Evolutionary conservation across 2,797 vertebrate genomes (phyloP).

Genomic region (Zenarchopterus dispar): DNA sequence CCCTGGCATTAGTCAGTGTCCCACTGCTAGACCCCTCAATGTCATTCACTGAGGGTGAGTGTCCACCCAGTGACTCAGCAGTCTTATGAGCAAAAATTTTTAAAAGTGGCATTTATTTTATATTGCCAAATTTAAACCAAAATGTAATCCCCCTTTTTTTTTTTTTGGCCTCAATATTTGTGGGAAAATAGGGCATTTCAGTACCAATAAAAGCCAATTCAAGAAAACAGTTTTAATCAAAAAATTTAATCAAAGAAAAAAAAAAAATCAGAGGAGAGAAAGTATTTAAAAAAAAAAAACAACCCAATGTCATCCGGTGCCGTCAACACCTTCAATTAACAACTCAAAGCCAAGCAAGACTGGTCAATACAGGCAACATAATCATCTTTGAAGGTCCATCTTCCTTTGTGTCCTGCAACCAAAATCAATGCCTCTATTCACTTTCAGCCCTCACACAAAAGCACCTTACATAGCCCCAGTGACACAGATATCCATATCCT

Average conservation of each 20-base stretch:
- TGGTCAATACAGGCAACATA: neutral
- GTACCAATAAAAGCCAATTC: neutral
- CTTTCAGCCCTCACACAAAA: neutral
- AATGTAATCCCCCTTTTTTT: neutral
- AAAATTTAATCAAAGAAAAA: constrained; percentile 9
- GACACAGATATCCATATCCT: neutral
- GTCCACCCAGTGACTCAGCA: neutral
- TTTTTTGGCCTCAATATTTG: constrained; percentile 2
- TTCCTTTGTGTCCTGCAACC: neutral
- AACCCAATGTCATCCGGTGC: constrained; percentile 33
- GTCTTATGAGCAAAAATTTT: neutral
- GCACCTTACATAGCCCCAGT: neutral
- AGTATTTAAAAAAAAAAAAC: neutral
- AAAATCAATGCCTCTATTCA: neutral
- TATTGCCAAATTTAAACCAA: neutral
- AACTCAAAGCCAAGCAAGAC: neutral
- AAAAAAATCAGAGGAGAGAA: neutral
- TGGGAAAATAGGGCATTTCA: constrained; percentile 24
- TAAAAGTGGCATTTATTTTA: neutral
- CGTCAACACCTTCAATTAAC: constrained; percentile 3
- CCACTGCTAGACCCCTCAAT: neutral
- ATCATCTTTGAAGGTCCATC: neutral
- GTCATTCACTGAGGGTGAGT: neutral
- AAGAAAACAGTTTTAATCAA: neutral
- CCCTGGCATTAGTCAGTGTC: no score